These are phyloP conservation scores for Hyperoplus immaculatus DNA, from an alignment of 2,797 vertebrate species.

Conservation along the genomic window DNA sequence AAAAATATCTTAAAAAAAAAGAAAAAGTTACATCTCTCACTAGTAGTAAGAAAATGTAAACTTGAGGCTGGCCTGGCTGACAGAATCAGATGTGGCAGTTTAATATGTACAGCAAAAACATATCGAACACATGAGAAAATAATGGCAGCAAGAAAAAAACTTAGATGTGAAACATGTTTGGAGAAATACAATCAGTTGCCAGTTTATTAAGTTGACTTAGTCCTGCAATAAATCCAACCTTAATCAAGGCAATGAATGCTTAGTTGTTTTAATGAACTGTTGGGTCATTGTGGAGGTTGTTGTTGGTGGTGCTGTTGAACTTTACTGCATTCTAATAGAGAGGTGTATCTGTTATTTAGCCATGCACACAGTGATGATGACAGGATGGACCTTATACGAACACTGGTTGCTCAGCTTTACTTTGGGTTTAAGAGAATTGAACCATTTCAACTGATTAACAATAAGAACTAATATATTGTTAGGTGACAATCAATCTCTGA, in stretches of 20 bases:
- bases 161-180: no score
- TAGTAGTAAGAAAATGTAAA: not conserved
- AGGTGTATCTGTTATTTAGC: not conserved
- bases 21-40: not conserved
- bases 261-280: not conserved
- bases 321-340: not conserved
- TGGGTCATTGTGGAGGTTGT: not conserved
- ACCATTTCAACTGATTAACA: no score
- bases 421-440: not conserved
- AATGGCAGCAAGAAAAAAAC: no score
- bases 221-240: not conserved
- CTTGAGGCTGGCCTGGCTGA: not conserved
- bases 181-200: not conserved
- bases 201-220: not conserved
- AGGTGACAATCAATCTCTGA: not conserved
- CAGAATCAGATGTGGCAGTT: not conserved
- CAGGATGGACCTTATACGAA: not conserved
- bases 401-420: not conserved
- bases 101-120: no score
- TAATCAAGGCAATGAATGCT: not conserved
- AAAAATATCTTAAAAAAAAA: no score
- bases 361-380: not conserved
- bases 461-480: not conserved
- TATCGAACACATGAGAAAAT: no score
- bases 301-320: not conserved